Evolutionary conservation across 2,797 vertebrate genomes (phyloP), one percentile per base, ranked within the genome.

Genomic region (Toxotes lorentzi): DNA sequence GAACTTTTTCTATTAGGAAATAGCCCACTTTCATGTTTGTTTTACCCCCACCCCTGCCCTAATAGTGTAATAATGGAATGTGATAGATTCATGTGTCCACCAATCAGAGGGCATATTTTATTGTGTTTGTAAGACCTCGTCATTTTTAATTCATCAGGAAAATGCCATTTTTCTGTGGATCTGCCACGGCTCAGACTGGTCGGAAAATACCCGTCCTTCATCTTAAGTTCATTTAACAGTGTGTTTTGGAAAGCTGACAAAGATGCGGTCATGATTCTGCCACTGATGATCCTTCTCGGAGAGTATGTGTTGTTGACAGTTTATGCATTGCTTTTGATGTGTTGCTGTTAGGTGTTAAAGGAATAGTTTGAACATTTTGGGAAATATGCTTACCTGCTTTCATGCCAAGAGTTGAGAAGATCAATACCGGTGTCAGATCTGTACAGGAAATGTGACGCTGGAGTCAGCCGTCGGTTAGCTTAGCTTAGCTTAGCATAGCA

Each of bases 81-180:
- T 89, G 80, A 86, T 77, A 56, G 65, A 82, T 77, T 79, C 70
- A 51, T 87, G 89, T 79, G 86, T 89, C 72, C 57, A 81, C 83
- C 89, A 93, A 92, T 93, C 92, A 92, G 60, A 82, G 71, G 76
- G 79, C 64, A 45, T 80, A 40, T 87, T 75, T 70, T 81, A 58
- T 79, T 73, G 70, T 88, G 63, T 88, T 85, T 81, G 68, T 41
- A 48, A 62, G 48, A 27, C 73, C 56, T 34, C 73, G 77, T 65
- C 19, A 57, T 78, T 78, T 85, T 82, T 70, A 21, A 61, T 73
- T 83, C n/a, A 82, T 80, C 72, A 30, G 76, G 51, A 78, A 41
- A 75, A 66, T 34, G 51, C 4, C 51, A 41, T 14, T 16, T 85
- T 77, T 79, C 59, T 79, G 34, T 84, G 60, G 38, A 78, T 88